Conservation (phyloP, 2,888 invertebrate species). For the Sacculina carcini region DNA sequence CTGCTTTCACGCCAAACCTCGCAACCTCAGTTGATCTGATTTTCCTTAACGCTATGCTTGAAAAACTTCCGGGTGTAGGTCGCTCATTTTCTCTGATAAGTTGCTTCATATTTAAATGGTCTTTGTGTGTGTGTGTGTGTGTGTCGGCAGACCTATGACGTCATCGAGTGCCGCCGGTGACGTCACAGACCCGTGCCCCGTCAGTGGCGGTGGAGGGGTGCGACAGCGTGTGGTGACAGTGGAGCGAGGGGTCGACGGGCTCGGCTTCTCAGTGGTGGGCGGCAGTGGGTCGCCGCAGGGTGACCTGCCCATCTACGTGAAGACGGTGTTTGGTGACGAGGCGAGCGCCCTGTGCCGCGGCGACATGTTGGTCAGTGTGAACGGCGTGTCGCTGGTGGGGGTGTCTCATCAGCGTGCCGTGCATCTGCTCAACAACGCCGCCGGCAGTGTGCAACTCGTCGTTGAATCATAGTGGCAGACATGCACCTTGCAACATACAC, state of each 20-base stretch:
- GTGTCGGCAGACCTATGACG: no score
- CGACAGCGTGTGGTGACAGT: constrained; percentile 20
- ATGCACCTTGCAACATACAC: no score
- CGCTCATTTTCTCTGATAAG: no score
- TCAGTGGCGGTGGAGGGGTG: no score
- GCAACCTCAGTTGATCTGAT: no score
- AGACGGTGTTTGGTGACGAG: constrained; percentile 22
- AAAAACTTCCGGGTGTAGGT: no score
- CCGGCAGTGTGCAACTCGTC: constrained; percentile 25
- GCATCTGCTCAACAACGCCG: constrained; percentile 22
- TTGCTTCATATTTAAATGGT: no score
- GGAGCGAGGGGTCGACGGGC: constrained; percentile 26
- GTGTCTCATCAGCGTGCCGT: constrained; percentile 23
- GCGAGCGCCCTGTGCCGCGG: constrained; percentile 21
- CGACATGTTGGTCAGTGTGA: constrained; percentile 23
- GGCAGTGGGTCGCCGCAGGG: constrained; percentile 26
- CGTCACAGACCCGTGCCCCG: no score
- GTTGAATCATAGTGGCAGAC: constrained; percentile 21
- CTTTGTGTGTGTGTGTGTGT: no score
- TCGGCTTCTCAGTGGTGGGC: constrained; percentile 30
- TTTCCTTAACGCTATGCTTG: no score
- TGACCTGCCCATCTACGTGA: constrained; percentile 28
- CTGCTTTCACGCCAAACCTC: no score
- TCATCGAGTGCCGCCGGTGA: no score
- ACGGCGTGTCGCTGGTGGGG: constrained; percentile 20